Percentiles rank a stretch among this genome's conserved stretches.
Conservation (phyloP, 1,140 invertebrate genomes). For the Hydropsyche tenuis region DNA sequence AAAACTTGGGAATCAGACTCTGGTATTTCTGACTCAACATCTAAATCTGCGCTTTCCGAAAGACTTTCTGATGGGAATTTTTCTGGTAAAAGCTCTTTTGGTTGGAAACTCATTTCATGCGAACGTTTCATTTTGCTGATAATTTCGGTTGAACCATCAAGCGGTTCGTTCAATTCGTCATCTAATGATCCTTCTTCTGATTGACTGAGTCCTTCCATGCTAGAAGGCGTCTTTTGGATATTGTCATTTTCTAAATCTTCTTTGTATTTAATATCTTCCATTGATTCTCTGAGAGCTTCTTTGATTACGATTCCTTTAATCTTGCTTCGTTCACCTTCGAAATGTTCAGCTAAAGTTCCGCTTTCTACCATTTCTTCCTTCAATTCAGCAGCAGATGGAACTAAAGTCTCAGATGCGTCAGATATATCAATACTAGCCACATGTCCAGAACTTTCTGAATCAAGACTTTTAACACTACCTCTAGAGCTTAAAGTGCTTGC, state of each 20-base stretch:
- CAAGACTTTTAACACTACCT: constrained; percentile 87
- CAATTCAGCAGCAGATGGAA: constrained; percentile 76
- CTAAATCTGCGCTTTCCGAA: constrained; percentile 58
- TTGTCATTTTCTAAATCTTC: constrained; percentile 35
- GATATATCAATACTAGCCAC: constrained; percentile 87
- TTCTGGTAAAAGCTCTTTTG: constrained; percentile 65
- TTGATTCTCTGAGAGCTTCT: constrained; percentile 48
- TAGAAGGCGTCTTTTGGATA: constrained; percentile 15
- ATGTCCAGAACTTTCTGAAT: constrained; percentile 87
- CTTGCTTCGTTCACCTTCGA: constrained; percentile 59
- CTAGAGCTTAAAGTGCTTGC: constrained; percentile 82
- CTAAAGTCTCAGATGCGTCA: constrained; percentile 87
- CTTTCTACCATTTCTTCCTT: constrained; percentile 64
- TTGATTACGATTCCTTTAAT: constrained; percentile 50
- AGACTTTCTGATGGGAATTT: constrained; percentile 57
- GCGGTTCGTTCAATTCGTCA: constrained; percentile 53
- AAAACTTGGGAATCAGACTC: constrained; percentile 49
- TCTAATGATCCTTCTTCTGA: constrained; percentile 62
- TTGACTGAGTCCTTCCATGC: constrained; percentile 52
- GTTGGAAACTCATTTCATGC: constrained; percentile 88
- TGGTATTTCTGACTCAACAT: constrained; percentile 48
- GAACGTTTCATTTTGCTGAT: constrained; percentile 83
- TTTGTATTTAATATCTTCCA: constrained; percentile 35
- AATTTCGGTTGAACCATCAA: constrained; percentile 56
- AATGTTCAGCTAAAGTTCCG: constrained; percentile 60